A percentile compares a stretch with the other conserved stretches of the same genome.
phyloP scores from a whole-genome alignment of 2,113 vertebrate species.

The Sisor rabdophorus region DNA sequence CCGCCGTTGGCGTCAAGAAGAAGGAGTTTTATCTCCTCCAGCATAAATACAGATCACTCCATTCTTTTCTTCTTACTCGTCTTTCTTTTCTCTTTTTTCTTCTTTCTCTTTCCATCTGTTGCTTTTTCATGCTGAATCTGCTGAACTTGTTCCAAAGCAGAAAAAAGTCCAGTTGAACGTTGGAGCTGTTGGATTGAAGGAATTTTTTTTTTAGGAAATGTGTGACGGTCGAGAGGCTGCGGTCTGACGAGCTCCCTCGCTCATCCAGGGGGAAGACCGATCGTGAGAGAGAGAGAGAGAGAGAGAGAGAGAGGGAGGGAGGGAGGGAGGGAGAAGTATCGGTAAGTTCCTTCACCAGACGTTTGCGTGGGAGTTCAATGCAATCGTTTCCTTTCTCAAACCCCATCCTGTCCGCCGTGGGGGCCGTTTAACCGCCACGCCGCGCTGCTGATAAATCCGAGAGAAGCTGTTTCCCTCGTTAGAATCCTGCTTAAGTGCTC shows the following conservation, averaged over 20 bases:
- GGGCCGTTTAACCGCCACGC: neutral
- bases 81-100: too few species aligned
- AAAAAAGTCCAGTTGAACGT: neutral
- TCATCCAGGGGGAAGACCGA: too few species aligned
- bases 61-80: conserved; percentile 13
- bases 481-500: neutral
- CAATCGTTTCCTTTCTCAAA: neutral
- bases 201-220: too few species aligned
- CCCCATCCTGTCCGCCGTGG: neutral
- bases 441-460: neutral
- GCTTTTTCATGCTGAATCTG: neutral
- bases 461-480: neutral
- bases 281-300: too few species aligned
- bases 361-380: neutral
- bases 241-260: too few species aligned
- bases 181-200: too few species aligned
- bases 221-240: too few species aligned
- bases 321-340: too few species aligned
- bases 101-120: neutral
- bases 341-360: conserved; percentile 14
- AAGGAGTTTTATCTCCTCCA: conserved; percentile 2
- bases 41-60: neutral
- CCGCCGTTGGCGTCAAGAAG: neutral
- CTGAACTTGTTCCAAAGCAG: neutral
- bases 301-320: too few species aligned